Base-by-base conservation (phyloP, 1,140 invertebrate genomes). In the Trichoplusia ni region DNA sequence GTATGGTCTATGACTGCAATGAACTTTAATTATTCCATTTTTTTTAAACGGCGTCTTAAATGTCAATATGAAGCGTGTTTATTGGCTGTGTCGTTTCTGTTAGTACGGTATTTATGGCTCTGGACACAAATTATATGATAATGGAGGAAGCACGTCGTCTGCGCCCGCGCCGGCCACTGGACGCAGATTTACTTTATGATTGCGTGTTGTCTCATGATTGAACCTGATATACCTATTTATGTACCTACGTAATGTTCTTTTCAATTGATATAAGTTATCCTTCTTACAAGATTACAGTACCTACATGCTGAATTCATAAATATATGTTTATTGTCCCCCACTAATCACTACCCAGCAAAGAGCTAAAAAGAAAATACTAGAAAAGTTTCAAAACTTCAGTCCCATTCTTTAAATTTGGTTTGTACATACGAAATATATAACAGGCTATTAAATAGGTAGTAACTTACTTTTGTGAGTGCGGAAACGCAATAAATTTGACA, bases 401-500 rank as follows among this genome's bases (percentile, higher is more conserved):
- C n/a, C n/a, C n/a, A n/a, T n/a, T n/a, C n/a, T n/a, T n/a, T n/a
- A 58, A 29, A 58, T 42, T 58, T 58, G 40, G 53, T 42, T 58
- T 42, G 37, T 38, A 42, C 18, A 54, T 16, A 58, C 11, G 40
- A 46, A 21, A 25, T 46, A 59, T 46, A 46, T 33, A 54, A 46
- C 29, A 37, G 23, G 40, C 61, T 56, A 64, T 64, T 64, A 64
- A 64, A 64, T 35, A 56, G n/a, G n/a, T 42, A 29, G 37, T 64
- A 53, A 64, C 19, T 64, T 19, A 56, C 29, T 33, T 25, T 38
- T 35, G 37, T 53, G 31, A 61, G 51, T 42, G 54, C 46, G 33
- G 54, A 59, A 59, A 35, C 27, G 54, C 25, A 65, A 65, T 65
- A 65, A 65, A 65, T 51, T 49, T 65, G 64, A 65, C 64, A 65